A percentile compares a stretch with the other conserved stretches of the same genome.
These are phyloP conservation scores for Poeciliopsis prolifica DNA, from an alignment of 2,113 vertebrate species.

Conservation along the genomic window DNA sequence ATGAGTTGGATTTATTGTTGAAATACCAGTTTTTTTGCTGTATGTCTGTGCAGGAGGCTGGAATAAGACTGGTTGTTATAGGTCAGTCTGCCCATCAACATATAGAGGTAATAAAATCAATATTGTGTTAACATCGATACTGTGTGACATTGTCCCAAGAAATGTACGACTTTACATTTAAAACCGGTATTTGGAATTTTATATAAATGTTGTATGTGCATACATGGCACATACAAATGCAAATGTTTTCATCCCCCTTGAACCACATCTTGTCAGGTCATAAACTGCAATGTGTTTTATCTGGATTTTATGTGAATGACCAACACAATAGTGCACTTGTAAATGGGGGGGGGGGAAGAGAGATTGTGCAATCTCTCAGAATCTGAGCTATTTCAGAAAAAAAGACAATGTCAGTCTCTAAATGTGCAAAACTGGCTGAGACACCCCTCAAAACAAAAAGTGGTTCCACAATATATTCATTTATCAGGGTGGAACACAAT, in stretches of 20 bases:
- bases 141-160: neutral
- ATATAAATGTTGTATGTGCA: neutral
- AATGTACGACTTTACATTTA: neutral
- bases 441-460: too few species aligned
- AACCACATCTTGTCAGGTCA: neutral
- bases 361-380: too few species aligned
- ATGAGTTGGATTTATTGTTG: too few species aligned
- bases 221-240: too few species aligned
- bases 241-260: neutral
- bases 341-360: too few species aligned
- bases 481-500: too few species aligned
- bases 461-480: too few species aligned
- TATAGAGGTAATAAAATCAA: conserved; percentile 83
- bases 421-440: too few species aligned
- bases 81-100: conserved; percentile 89
- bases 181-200: neutral
- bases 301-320: neutral
- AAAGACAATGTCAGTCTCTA: too few species aligned
- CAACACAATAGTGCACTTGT: too few species aligned
- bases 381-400: too few species aligned
- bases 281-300: neutral
- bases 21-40: too few species aligned
- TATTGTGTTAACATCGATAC: neutral
- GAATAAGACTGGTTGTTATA: conserved; percentile 88
- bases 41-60: conserved; percentile 81